A percentile compares a stretch with the other conserved stretches of the same genome.
phyloP scores from a whole-genome alignment of 2,888 invertebrate genomes.

The Pristionchus mayeri region DNA sequence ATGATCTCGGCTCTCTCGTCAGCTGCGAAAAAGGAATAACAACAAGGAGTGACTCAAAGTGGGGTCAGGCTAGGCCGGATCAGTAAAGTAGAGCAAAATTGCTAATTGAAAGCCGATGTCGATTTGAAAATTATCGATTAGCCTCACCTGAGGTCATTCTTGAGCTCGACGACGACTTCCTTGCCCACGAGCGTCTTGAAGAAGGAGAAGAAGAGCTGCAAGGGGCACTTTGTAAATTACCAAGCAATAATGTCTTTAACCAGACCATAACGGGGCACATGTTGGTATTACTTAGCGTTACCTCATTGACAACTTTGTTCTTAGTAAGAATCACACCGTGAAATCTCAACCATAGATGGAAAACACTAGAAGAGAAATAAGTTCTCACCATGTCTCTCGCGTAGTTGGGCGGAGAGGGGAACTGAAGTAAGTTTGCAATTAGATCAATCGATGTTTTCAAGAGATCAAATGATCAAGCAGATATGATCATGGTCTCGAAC shows the following conservation, averaged over 20 bases:
- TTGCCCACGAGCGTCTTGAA: conserved; percentile 98
- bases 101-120: too few relatives aligned
- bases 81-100: too few relatives aligned
- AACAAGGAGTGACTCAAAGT: too few relatives aligned
- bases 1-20: too few relatives aligned
- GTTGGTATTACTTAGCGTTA: too few relatives aligned
- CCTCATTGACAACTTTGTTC: too few relatives aligned
- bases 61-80: too few relatives aligned
- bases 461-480: not conserved
- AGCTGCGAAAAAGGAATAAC: too few relatives aligned
- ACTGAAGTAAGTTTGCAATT: conserved; percentile 14
- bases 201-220: conserved; percentile 94
- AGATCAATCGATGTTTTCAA: not conserved
- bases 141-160: conserved; percentile 92
- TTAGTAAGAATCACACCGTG: too few relatives aligned
- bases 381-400: conserved; percentile 14
- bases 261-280: too few relatives aligned
- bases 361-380: not conserved
- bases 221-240: not conserved
- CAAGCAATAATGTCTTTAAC: too few relatives aligned
- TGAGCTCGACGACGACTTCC: conserved; percentile 97
- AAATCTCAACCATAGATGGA: not conserved
- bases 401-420: conserved; percentile 16
- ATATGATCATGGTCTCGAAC: not conserved
- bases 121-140: too few relatives aligned